phyloP scores from a whole-genome alignment of 2,888 invertebrate species.

The Cantharis flavilabris region DNA sequence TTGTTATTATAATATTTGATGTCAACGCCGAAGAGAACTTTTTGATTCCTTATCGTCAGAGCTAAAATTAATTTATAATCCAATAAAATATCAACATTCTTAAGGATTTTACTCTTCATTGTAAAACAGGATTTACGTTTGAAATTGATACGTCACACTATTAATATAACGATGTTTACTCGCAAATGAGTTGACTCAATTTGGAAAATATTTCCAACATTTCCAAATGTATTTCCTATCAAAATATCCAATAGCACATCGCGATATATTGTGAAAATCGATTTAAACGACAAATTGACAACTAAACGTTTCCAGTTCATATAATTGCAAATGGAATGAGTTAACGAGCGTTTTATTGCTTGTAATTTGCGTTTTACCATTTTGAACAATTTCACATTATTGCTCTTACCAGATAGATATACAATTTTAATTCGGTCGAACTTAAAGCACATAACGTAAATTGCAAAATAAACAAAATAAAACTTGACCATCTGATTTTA shows the following conservation, averaged over 20 bases:
- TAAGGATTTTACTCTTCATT: neutral
- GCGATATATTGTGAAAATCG: neutral
- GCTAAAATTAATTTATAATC: neutral
- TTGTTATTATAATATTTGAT: too few relatives aligned
- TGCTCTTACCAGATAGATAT: neutral
- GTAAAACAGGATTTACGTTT: neutral
- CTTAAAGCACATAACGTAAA: neutral
- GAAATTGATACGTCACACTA: neutral
- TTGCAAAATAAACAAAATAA: neutral
- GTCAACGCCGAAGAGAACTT: neutral
- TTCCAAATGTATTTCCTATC: neutral
- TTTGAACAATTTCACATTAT: neutral
- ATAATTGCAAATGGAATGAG: neutral
- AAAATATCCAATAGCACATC: neutral
- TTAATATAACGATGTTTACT: neutral
- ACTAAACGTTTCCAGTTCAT: neutral
- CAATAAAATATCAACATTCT: neutral
- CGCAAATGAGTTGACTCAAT: neutral
- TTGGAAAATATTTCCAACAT: neutral
- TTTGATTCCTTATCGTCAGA: neutral
- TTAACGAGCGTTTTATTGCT: neutral
- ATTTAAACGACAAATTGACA: neutral
- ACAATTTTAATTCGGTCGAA: neutral
- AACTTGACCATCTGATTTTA: neutral
- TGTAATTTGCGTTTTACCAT: neutral